These are phyloP conservation scores for Ooceraea biroi DNA, from an alignment of 1,140 invertebrate species.

Conservation along the genomic window DNA sequence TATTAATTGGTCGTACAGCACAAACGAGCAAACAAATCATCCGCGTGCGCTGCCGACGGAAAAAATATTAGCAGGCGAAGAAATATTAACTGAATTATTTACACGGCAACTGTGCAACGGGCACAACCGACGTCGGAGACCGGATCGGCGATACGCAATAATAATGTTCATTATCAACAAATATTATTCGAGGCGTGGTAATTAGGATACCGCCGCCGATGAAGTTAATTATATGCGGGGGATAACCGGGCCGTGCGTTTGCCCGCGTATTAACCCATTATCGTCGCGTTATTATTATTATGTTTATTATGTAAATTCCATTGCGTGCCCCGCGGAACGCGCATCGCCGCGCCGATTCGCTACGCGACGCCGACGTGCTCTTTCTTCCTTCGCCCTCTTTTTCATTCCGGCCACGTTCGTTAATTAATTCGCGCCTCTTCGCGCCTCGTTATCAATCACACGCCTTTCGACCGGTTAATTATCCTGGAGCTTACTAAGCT, in stretches of 20 bases:
- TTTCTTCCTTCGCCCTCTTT: slow-evolving; percentile 46
- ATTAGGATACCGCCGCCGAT: slow-evolving; percentile 58
- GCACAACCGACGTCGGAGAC: slow-evolving; percentile 9
- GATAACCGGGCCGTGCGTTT: slow-evolving; percentile 48
- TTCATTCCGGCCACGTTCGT: slow-evolving; percentile 49
- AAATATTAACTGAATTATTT: slow-evolving; percentile 32
- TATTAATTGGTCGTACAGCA: background rate
- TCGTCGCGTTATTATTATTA: slow-evolving; percentile 60
- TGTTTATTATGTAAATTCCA: slow-evolving; percentile 63
- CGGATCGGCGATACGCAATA: slow-evolving; percentile 45
- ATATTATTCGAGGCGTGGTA: slow-evolving; percentile 62
- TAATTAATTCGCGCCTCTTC: slow-evolving; percentile 49
- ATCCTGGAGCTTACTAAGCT: background rate
- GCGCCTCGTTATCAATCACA: slow-evolving; percentile 32
- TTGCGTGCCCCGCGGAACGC: slow-evolving; percentile 43
- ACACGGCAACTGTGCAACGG: slow-evolving; percentile 23
- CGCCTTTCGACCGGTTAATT: slow-evolving; percentile 44
- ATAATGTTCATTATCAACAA: slow-evolving; percentile 65
- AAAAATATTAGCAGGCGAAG: background rate
- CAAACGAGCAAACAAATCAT: background rate
- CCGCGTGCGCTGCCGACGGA: background rate
- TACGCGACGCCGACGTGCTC: background rate
- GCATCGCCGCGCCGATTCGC: background rate
- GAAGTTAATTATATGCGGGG: slow-evolving; percentile 62
- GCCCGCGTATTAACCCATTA: slow-evolving; percentile 57